A percentile compares a stretch with the other conserved stretches of the same genome.
phyloP scores from a whole-genome alignment of 2,888 invertebrate genomes.

The Cecidostiba fungosa region DNA sequence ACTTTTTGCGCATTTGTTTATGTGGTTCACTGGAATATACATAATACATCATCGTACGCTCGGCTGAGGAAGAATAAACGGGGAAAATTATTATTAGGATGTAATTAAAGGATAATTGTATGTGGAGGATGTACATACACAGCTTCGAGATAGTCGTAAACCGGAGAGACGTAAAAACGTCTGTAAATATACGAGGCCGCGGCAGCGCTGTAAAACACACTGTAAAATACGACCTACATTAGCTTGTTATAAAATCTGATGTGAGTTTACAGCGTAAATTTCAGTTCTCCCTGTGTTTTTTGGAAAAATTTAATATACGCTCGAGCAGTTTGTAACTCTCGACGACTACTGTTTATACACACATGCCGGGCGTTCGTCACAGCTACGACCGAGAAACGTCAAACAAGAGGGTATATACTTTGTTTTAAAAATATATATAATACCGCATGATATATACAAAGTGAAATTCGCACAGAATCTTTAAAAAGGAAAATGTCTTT shows the following conservation, averaged over 20 bases:
- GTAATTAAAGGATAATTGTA: slow-evolving; percentile 11
- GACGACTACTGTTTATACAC: not conserved
- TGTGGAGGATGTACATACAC: not conserved
- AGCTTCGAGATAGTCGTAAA: slow-evolving; percentile 14
- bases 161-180: not conserved
- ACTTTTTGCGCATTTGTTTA: not conserved
- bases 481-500: not conserved
- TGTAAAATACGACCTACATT: slow-evolving; percentile 23
- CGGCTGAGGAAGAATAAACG: not conserved
- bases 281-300: no score
- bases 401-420: not conserved
- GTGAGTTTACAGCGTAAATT: not conserved
- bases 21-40: not conserved
- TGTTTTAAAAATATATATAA: not conserved
- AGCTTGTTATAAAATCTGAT: not conserved
- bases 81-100: not conserved
- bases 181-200: slow-evolving; percentile 35
- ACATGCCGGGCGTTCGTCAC: not conserved
- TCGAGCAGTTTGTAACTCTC: not conserved
- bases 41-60: not conserved
- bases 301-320: no score
- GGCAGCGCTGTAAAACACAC: not conserved
- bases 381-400: not conserved
- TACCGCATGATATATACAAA: no score
- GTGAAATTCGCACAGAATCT: not conserved